Percentiles rank a stretch among this genome's conserved stretches.
phyloP scores from a whole-genome alignment of 2,113 vertebrate species.

The Odocoileus virginianus region DNA sequence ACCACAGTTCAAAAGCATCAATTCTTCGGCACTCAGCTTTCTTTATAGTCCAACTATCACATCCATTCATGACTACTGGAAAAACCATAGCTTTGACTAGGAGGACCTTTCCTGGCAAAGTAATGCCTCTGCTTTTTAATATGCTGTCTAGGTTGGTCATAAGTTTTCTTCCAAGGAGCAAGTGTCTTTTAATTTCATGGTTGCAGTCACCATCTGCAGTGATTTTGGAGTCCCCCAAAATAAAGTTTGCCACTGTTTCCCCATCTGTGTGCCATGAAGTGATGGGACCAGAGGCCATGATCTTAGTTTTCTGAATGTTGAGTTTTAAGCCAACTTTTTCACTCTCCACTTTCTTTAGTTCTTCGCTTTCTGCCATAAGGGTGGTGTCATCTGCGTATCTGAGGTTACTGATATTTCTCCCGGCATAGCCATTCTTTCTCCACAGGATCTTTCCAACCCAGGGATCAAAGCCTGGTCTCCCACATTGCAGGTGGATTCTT shows the following conservation, averaged over 20 bases:
- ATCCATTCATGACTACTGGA: neutral
- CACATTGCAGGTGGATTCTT: neutral
- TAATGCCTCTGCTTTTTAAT: neutral
- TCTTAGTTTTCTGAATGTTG: neutral
- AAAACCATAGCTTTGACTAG: neutral
- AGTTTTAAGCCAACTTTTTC: neutral
- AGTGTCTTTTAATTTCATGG: neutral
- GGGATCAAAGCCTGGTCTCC: neutral
- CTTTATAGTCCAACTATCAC: neutral
- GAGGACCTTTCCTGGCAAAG: neutral
- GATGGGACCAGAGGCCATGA: neutral
- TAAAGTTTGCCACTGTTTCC: neutral
- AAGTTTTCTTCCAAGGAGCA: neutral
- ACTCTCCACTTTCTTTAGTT: neutral
- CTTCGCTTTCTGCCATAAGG: neutral
- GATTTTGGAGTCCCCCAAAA: neutral
- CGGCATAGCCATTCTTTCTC: neutral
- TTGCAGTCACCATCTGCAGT: neutral
- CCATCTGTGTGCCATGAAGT: neutral
- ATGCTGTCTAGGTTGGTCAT: neutral
- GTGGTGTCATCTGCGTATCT: neutral
- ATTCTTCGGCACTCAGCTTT: neutral
- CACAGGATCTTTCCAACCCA: neutral
- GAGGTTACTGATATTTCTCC: neutral
- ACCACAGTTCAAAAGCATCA: neutral